Evolutionary conservation across 2,113 vertebrate species (phyloP), one percentile per base, ranked within the genome.

Genomic region (Muntiacus muntjak): DNA sequence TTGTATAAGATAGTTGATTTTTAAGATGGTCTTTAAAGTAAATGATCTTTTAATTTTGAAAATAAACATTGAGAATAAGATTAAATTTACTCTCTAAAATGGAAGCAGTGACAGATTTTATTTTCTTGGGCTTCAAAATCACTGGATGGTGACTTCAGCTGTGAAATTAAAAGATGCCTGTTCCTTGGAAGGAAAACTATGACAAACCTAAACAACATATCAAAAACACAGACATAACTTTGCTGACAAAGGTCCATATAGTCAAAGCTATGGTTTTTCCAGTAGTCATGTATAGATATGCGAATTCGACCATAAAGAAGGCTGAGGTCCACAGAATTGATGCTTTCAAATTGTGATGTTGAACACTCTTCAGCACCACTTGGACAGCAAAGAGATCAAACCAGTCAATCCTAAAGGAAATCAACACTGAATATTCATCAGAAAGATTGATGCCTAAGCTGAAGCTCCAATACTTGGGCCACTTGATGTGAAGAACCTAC

Each of bases 31-130:
- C 3, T 87, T 87, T 76, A 83, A 26, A 21, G 36, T 93, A 60
- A 92, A 55, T 33, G 50, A 62, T 36, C 19, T 62, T 10, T 52
- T 26, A 11, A 25, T n/a, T 50, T 13, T 30, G 26, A 60, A 83
- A 92, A 30, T 57, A 89, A 47, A 50, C 36, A 15, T 28, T 60
- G 16, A 82, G 0, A 89, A 55, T 60, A 43, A 43, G 30, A 82
- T 94, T 58, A 36, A 25, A 91, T 71, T 93, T 89, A 26, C 21
- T 67, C 5, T 74, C 40, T 40, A 57, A 71, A 71, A 23, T 71
- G n/a, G 9, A 71, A 71, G n/a, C n/a, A 71, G 19, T 36, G 67
- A 36, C 19, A 71, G 19, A 21, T 36, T 71, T 71, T 36, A 71
- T 36, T 71, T 71, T 71, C n/a, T 23, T 36, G 0, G 67, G 9